Percentiles rank a stretch among this genome's conserved stretches.
Conservation (phyloP, 2,113 vertebrate genomes). For the Hepsetus odoe region DNA sequence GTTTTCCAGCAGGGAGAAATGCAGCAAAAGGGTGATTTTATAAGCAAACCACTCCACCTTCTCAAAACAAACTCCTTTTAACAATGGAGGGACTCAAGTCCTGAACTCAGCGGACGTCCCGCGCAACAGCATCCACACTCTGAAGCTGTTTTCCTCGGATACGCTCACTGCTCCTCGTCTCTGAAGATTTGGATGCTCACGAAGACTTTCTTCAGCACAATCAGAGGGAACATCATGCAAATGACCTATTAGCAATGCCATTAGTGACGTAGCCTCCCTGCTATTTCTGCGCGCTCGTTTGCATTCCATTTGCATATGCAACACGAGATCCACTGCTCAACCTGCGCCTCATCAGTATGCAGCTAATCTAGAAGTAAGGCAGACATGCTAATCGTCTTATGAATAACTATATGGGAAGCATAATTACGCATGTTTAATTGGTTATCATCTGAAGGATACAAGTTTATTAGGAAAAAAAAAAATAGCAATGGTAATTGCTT, state of each 20-base stretch:
- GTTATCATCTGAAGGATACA: slow-evolving; percentile 76
- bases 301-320: slow-evolving; percentile 71
- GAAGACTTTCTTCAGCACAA: background rate
- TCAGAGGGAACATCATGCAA: slow-evolving; percentile 60
- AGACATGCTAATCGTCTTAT: slow-evolving; percentile 77
- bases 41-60: too few relatives aligned
- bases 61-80: too few relatives aligned
- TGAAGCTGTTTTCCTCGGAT: background rate
- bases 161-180: background rate
- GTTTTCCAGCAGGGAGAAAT: too few relatives aligned
- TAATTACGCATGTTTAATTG: slow-evolving; percentile 78
- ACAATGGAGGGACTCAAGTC: too few relatives aligned
- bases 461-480: slow-evolving; percentile 76
- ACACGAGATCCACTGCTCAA: slow-evolving; percentile 48
- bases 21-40: too few relatives aligned
- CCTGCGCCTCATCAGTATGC: slow-evolving; percentile 72
- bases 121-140: background rate
- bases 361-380: slow-evolving; percentile 72
- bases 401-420: slow-evolving; percentile 74
- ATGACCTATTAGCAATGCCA: slow-evolving; percentile 35
- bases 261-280: slow-evolving; percentile 69
- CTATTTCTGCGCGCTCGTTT: slow-evolving; percentile 71
- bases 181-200: background rate
- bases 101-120: too few relatives aligned
- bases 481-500: slow-evolving; percentile 76